A percentile compares a stretch with the other conserved stretches of the same genome.
phyloP scores from a whole-genome alignment of 2,797 vertebrate species.

The Diplodus sargus region DNA sequence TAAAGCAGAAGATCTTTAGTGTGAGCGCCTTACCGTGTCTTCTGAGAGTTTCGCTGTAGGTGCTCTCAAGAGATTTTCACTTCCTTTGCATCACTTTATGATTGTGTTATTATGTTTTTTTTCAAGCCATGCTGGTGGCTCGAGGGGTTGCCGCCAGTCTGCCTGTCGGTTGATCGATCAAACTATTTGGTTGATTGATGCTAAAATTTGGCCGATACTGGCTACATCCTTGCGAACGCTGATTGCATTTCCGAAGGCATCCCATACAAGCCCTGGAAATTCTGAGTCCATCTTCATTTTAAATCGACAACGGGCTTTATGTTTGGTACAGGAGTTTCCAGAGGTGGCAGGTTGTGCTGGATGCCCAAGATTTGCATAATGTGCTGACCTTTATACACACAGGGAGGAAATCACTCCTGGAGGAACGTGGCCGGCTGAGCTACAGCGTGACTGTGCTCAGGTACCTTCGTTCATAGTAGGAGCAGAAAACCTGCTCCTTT shows the following conservation, averaged over 20 bases:
- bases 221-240: too few species aligned
- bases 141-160: background rate
- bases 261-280: too few species aligned
- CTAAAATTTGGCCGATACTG: too few species aligned
- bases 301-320: too few species aligned
- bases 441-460: background rate
- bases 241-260: too few species aligned
- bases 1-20: background rate
- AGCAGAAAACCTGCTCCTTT: slow-evolving; percentile 3
- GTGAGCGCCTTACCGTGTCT: background rate
- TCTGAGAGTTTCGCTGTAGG: background rate
- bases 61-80: background rate
- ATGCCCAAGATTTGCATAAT: too few species aligned
- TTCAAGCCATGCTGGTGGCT: background rate
- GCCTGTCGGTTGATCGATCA: background rate
- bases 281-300: too few species aligned
- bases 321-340: too few species aligned
- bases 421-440: background rate
- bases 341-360: too few species aligned
- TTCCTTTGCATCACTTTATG: background rate
- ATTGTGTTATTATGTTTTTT: background rate
- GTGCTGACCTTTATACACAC: too few species aligned
- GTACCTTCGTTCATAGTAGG: slow-evolving; percentile 13
- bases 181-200: too few species aligned
- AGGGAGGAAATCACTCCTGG: too few species aligned